A percentile compares a stretch with the other conserved stretches of the same genome.
These are phyloP conservation scores for Ibidorhyncha struthersii DNA, from an alignment of 2,113 vertebrate species.

Conservation along the genomic window DNA sequence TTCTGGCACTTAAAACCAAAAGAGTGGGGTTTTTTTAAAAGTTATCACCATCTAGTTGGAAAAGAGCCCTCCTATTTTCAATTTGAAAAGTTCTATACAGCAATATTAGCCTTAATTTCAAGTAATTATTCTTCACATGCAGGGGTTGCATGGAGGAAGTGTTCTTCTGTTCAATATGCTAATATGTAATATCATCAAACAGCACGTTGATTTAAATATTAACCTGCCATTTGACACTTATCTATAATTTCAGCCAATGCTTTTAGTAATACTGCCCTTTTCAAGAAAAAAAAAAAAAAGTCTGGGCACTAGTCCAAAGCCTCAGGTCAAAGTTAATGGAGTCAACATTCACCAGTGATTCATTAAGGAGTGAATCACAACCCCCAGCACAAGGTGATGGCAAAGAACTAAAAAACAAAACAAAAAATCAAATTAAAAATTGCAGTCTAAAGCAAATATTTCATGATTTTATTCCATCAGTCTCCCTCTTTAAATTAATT, in stretches of 20 bases:
- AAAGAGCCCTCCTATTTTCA: neutral
- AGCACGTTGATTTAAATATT: neutral
- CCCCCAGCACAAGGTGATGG: neutral
- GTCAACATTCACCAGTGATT: neutral
- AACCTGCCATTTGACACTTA: neutral
- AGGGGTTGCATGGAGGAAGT: neutral
- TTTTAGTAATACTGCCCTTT: neutral
- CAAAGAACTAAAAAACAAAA: neutral
- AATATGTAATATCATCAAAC: neutral
- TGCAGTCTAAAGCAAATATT: neutral
- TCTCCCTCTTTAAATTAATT: neutral
- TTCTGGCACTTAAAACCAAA: neutral
- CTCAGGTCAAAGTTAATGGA: neutral
- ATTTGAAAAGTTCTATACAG: neutral
- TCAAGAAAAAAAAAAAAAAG: neutral
- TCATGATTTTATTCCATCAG: neutral
- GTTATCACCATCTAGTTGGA: neutral
- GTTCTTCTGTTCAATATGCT: neutral
- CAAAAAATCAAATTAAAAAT: neutral
- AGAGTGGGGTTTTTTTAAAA: neutral
- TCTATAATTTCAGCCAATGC: neutral
- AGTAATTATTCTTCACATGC: neutral
- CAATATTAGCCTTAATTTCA: neutral
- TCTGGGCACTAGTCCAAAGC: neutral
- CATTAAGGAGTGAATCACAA: neutral